Percentiles rank a stretch among this genome's conserved stretches.
phyloP scores from a whole-genome alignment of 1,140 invertebrate genomes.

The Hyles vespertilio region DNA sequence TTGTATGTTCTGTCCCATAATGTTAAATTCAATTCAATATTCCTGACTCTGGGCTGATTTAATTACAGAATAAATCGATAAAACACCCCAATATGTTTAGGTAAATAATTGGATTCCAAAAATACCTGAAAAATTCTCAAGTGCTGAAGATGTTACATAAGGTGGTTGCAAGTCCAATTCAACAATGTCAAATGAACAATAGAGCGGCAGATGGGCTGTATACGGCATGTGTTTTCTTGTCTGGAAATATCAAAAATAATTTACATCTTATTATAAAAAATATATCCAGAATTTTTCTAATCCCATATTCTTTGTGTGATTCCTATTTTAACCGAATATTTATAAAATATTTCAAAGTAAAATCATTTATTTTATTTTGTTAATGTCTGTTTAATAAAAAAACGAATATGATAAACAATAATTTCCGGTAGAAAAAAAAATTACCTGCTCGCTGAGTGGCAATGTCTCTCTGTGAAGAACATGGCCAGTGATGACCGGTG shows the following conservation, averaged over 20 bases:
- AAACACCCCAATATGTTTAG: not conserved
- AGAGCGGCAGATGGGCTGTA: constrained; percentile 91
- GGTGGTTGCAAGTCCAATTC: constrained; percentile 89
- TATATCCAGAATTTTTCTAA: not conserved
- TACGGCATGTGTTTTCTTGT: constrained; percentile 80
- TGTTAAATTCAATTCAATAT: not conserved
- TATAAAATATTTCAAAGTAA: not conserved
- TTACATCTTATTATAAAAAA: not conserved
- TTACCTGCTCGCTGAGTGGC: constrained; percentile 89
- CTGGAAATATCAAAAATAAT: constrained; percentile 30
- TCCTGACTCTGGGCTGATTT: not conserved
- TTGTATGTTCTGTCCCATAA: no score
- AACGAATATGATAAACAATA: constrained; percentile 1
- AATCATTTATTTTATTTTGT: not conserved
- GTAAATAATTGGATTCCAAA: not conserved
- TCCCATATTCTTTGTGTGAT: no score
- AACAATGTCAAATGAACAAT: constrained; percentile 92
- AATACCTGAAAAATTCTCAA: constrained; percentile 81
- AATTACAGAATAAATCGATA: no score
- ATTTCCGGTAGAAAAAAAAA: no score
- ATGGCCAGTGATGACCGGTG: constrained; percentile 81
- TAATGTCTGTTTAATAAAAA: not conserved
- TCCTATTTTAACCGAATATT: no score
- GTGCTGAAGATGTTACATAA: constrained; percentile 80
- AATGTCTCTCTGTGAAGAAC: constrained; percentile 91